Conservation (phyloP, 2,113 vertebrate genomes). For the Vombatus ursinus region DNA sequence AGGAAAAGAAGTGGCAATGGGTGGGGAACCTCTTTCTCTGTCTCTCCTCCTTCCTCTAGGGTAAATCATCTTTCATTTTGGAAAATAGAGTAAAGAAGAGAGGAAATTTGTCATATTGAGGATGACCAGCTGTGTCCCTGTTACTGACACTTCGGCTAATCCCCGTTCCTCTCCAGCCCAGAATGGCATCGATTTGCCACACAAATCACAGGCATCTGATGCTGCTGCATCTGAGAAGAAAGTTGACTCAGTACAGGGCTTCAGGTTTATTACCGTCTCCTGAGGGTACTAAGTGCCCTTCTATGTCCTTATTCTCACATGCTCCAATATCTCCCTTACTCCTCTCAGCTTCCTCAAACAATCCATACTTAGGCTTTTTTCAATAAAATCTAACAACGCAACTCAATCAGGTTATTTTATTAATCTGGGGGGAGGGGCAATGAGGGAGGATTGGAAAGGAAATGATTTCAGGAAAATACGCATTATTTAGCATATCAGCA, state of each 20-base stretch:
- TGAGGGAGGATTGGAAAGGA: constrained; percentile 28
- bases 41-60: not conserved
- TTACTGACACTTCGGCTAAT: constrained; percentile 18
- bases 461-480: constrained; percentile 20
- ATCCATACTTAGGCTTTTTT: not conserved
- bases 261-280: not conserved
- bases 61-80: not conserved
- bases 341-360: not conserved
- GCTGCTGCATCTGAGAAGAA: constrained; percentile 15
- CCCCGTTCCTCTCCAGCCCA: not conserved
- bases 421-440: constrained; percentile 52
- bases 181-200: not conserved
- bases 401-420: constrained; percentile 25
- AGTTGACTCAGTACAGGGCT: constrained; percentile 36
- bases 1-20: not conserved
- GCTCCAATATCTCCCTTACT: not conserved
- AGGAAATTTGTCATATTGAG: not conserved
- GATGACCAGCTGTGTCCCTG: not conserved
- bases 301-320: not conserved
- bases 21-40: not conserved
- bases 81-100: not conserved
- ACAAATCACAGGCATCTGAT: not conserved
- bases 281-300: not conserved
- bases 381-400: not conserved
- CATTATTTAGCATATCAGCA: not conserved